These are phyloP conservation scores for Charanyca ferruginea DNA, from an alignment of 2,888 invertebrate species.

Conservation along the genomic window DNA sequence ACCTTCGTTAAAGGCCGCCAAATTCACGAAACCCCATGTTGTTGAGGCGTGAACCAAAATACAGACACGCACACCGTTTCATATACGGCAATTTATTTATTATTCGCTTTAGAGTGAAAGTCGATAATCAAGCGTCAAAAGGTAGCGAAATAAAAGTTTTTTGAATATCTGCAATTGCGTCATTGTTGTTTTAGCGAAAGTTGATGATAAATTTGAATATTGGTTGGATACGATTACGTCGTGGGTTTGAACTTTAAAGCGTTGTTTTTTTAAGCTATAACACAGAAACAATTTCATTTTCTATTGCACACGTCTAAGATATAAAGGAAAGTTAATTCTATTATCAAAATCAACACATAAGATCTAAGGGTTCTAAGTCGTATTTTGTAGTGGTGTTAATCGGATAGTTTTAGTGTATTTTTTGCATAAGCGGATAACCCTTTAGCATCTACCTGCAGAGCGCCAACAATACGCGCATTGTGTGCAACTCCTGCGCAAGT, in stretches of 20 bases:
- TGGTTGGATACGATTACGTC: constrained; percentile 60
- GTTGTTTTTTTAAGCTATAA: constrained; percentile 3
- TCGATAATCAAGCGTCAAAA: constrained; percentile 65
- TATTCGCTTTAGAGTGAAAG: constrained; percentile 68
- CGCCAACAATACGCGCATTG: constrained; percentile 78
- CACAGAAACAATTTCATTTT: background rate
- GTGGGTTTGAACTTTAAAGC: constrained; percentile 31
- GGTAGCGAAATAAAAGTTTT: constrained; percentile 63
- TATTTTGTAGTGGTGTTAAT: constrained; percentile 87
- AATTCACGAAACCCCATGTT: constrained; percentile 82
- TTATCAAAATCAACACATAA: constrained; percentile 76
- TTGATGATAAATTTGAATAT: constrained; percentile 48
- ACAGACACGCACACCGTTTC: constrained; percentile 80
- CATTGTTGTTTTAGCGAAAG: constrained; percentile 68
- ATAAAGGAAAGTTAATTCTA: constrained; percentile 67
- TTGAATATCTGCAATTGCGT: constrained; percentile 65
- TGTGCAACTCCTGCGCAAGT: constrained; percentile 79
- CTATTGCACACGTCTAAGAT: constrained; percentile 48
- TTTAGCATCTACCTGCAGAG: constrained; percentile 85
- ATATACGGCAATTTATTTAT: constrained; percentile 68
- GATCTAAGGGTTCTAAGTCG: constrained; percentile 77
- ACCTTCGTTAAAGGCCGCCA: constrained; percentile 88
- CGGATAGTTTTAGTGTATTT: constrained; percentile 85
- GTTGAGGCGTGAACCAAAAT: constrained; percentile 84
- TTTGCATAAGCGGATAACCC: constrained; percentile 91